Percentiles rank a stretch among this genome's conserved stretches.
phyloP scores from a whole-genome alignment of 2,888 invertebrate species.

The Macrophya annulata region DNA sequence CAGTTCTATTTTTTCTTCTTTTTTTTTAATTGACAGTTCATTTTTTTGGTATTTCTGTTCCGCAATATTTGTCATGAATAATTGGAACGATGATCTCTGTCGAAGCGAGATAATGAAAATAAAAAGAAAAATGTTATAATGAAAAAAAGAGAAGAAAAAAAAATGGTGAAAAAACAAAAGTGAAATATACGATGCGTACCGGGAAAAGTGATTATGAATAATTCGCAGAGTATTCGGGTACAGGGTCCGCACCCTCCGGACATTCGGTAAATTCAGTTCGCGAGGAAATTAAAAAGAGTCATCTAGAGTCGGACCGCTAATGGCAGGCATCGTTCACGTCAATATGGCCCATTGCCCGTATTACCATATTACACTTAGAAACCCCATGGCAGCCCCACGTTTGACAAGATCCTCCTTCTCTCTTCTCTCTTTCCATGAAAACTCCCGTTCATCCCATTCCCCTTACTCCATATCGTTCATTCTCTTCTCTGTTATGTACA shows the following conservation, averaged over 20 bases:
- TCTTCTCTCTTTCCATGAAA: neutral
- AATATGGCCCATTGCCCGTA: slow-evolving; percentile 79
- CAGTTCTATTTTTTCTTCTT: neutral
- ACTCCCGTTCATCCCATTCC: neutral
- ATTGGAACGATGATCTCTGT: slow-evolving; percentile 20
- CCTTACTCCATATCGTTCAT: slow-evolving; percentile 6
- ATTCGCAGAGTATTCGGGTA: slow-evolving; percentile 75
- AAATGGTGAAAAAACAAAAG: slow-evolving; percentile 55
- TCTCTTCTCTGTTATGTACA: neutral
- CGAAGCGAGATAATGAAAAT: slow-evolving; percentile 56
- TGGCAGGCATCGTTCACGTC: slow-evolving; percentile 79
- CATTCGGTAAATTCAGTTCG: slow-evolving; percentile 75
- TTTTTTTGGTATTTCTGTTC: neutral
- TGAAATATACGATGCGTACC: slow-evolving; percentile 53
- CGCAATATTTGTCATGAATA: neutral
- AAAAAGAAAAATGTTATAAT: slow-evolving; percentile 43
- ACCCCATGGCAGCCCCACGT: slow-evolving; percentile 54
- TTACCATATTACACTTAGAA: slow-evolving; percentile 78
- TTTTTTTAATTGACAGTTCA: too few relatives aligned
- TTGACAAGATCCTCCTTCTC: slow-evolving; percentile 33
- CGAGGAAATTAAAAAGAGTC: slow-evolving; percentile 79
- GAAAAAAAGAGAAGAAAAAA: slow-evolving; percentile 63
- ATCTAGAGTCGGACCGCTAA: slow-evolving; percentile 73
- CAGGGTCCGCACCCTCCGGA: slow-evolving; percentile 69
- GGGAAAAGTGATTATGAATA: slow-evolving; percentile 75